Base-by-base conservation (phyloP, 2,113 vertebrate genomes). In the Poeciliopsis turrubarensis region DNA sequence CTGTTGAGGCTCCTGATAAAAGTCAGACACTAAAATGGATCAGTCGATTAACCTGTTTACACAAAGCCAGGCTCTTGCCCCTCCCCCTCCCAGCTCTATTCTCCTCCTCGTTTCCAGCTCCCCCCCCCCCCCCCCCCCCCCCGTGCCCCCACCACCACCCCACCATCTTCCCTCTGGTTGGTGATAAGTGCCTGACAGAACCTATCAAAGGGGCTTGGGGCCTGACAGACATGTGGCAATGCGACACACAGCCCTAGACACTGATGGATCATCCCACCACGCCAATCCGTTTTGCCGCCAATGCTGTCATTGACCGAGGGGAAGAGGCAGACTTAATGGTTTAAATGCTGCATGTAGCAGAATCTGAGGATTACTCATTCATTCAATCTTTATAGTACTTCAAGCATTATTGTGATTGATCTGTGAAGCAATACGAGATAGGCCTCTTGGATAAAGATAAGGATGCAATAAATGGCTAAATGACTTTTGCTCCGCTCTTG, bases 1-100 rank as follows among this genome's bases (percentile, higher is more conserved):
- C 92, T 95, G 95, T 95, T 93, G 95, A 91, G 93, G 94, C 86
- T 94, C 93, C 95, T 95, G 96, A 97, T 96, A 96, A 95, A 96
- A 93, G 96, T 95, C 96, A 96, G 95, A 93, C 90, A 93, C 96
- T 96, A 96, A 93, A 97, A 95, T 95, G 94, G 95, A 96, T 97
- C 96, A 96, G 95, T 96, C 94, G 95, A 97, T 96, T 96, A 96
- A 96, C 95, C 95, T 95, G 95, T 97, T 96, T 96, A 95, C 93
- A 94, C 95, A 96, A 94, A 95, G 87, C 86, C 79, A 90, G 89
- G 93, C 93, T 91, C 90, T 89, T 87, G 88, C 82, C 79, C 87
- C 82, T 73, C 86, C 79, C 44, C 79, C 86, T 75, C 79, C 79
- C 84, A 41, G 71, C 77, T 75, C 73, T 68, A 70, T 79, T 69